These are phyloP conservation scores for Misgurnus mizolepis DNA, from an alignment of 2,113 vertebrate species.

Conservation along the genomic window DNA sequence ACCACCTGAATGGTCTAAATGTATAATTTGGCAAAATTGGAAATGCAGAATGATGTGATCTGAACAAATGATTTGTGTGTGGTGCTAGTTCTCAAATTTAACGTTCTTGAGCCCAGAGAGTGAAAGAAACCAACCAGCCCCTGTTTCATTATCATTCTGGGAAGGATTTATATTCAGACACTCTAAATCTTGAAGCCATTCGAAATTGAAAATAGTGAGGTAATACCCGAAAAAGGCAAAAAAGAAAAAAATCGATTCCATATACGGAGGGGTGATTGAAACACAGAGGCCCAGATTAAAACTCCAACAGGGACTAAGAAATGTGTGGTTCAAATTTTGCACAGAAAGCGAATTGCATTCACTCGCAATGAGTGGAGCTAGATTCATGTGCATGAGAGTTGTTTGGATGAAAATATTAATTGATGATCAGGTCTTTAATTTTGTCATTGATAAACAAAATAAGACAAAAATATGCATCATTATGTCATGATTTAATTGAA, in stretches of 20 bases:
- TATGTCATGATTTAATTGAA: no score
- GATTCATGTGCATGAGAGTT: neutral
- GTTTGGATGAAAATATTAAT: no score
- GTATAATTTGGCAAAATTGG: neutral
- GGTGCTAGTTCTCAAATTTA: conserved; percentile 4
- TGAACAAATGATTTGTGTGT: neutral
- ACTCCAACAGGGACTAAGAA: conserved; percentile 72
- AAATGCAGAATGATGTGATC: neutral
- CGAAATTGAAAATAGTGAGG: conserved; percentile 80
- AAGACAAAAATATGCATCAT: no score
- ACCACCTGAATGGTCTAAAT: neutral
- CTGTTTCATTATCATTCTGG: conserved; percentile 55
- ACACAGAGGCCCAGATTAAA: conserved; percentile 77
- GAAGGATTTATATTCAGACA: conserved; percentile 60
- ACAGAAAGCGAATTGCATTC: conserved; percentile 78
- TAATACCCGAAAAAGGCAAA: conserved; percentile 75
- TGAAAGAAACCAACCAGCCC: conserved; percentile 32
- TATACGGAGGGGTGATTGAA: conserved; percentile 47
- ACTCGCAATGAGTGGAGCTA: conserved; percentile 2
- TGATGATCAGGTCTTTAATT: no score
- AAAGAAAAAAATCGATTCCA: conserved; percentile 75
- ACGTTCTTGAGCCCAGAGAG: conserved; percentile 28
- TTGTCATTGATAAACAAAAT: no score
- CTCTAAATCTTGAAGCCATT: conserved; percentile 64
- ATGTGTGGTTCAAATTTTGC: conserved; percentile 72